Percentiles rank a stretch among this genome's conserved stretches.
phyloP scores from a whole-genome alignment of 2,113 vertebrate species.

The Saguinus midas region DNA sequence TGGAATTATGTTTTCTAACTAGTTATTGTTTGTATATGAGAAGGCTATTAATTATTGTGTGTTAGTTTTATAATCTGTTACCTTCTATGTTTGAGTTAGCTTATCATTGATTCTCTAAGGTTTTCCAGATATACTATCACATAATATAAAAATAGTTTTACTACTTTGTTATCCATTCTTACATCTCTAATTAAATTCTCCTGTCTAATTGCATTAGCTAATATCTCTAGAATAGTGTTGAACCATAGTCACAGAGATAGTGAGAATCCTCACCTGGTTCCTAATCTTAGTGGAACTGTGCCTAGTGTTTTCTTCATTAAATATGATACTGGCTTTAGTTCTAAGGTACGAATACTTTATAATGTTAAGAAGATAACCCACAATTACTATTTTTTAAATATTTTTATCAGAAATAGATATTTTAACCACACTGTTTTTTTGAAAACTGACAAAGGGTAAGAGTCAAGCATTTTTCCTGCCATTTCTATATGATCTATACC shows the following conservation, averaged over 20 bases:
- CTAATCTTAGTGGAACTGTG: neutral
- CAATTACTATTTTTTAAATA: neutral
- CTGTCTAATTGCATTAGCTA: neutral
- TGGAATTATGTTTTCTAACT: neutral
- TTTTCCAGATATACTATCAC: neutral
- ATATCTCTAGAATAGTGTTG: neutral
- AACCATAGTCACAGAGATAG: neutral
- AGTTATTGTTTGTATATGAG: neutral
- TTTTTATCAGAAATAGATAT: neutral
- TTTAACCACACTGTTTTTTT: neutral
- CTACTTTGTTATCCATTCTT: neutral
- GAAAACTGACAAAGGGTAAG: neutral
- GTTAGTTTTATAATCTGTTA: neutral
- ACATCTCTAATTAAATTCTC: neutral
- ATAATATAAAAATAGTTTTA: neutral
- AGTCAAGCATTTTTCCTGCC: neutral
- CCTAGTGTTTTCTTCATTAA: neutral
- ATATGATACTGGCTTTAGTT: neutral
- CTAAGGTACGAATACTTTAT: neutral
- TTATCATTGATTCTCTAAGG: neutral
- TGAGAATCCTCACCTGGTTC: neutral
- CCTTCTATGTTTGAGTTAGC: neutral
- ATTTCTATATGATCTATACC: neutral
- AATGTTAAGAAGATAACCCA: neutral
- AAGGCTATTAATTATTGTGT: neutral